Evolutionary conservation across 2,888 invertebrate species (phyloP).

Genomic region (Blastobasis adustella): DNA sequence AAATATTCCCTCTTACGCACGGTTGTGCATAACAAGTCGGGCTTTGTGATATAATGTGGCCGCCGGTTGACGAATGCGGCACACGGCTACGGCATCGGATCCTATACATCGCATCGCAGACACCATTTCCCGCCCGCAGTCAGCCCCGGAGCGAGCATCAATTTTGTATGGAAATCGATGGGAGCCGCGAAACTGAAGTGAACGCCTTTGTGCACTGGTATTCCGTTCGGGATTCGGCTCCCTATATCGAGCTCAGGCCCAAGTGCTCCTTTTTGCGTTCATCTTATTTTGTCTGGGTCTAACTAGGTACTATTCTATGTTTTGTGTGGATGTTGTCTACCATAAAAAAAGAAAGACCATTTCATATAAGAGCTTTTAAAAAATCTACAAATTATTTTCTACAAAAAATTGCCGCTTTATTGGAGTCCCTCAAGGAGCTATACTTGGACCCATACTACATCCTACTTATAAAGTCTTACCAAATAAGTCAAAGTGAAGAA

Average conservation of each 20-base stretch:
- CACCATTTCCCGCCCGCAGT: constrained; percentile 35
- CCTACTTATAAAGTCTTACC: too few relatives aligned
- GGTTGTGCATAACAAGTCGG: constrained; percentile 15
- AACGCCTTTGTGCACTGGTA: constrained; percentile 22
- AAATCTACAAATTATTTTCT: background rate
- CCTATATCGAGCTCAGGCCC: background rate
- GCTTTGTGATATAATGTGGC: constrained; percentile 27
- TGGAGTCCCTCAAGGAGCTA: background rate
- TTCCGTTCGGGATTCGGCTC: constrained; percentile 20
- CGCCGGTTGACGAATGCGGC: constrained; percentile 28
- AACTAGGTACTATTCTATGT: too few relatives aligned
- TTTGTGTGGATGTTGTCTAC: too few relatives aligned
- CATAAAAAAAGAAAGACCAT: too few relatives aligned
- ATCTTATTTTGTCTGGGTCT: too few relatives aligned
- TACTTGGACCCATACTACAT: background rate
- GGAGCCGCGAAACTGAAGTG: constrained; percentile 27
- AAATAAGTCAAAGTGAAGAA: too few relatives aligned
- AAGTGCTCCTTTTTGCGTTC: too few relatives aligned
- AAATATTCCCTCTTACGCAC: too few relatives aligned
- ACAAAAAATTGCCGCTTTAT: background rate
- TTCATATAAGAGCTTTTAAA: background rate
- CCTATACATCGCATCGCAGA: constrained; percentile 23
- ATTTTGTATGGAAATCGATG: constrained; percentile 48
- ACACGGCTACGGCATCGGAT: constrained; percentile 30
- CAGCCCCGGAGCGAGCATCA: constrained; percentile 34